Conservation (phyloP, 2,797 vertebrate genomes). For the Bryconaethiops microstoma region DNA sequence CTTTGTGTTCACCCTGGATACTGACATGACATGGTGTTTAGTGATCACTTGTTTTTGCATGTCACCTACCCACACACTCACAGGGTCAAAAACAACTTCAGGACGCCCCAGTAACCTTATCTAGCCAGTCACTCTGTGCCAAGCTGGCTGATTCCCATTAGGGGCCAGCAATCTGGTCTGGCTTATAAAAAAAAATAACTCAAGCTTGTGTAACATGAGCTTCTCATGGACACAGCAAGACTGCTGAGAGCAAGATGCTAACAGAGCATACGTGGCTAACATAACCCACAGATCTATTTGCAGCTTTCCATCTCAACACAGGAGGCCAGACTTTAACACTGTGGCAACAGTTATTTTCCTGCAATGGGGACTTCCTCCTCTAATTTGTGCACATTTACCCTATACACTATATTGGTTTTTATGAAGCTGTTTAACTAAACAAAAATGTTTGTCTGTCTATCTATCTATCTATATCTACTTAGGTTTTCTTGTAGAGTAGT, state of each 20-base stretch:
- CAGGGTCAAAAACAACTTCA: slow-evolving; percentile 32
- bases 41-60: slow-evolving; percentile 28
- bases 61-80: not conserved
- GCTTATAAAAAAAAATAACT: slow-evolving; percentile 72
- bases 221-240: slow-evolving; percentile 26
- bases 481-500: too few species aligned
- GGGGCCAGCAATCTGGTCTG: slow-evolving; percentile 70
- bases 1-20: not conserved
- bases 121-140: slow-evolving; percentile 59
- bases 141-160: slow-evolving; percentile 68
- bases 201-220: slow-evolving; percentile 51
- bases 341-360: not conserved
- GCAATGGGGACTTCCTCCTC: too few species aligned
- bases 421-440: too few species aligned
- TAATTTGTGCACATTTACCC: too few species aligned
- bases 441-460: too few species aligned
- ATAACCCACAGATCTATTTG: not conserved
- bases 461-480: too few species aligned
- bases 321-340: not conserved
- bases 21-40: not conserved
- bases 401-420: too few species aligned
- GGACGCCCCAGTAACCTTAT: slow-evolving; percentile 68
- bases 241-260: slow-evolving; percentile 6
- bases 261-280: not conserved
- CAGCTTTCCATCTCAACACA: not conserved